These are phyloP conservation scores for Lophotriccus pileatus DNA, from an alignment of 2,797 vertebrate genomes.

Conservation along the genomic window DNA sequence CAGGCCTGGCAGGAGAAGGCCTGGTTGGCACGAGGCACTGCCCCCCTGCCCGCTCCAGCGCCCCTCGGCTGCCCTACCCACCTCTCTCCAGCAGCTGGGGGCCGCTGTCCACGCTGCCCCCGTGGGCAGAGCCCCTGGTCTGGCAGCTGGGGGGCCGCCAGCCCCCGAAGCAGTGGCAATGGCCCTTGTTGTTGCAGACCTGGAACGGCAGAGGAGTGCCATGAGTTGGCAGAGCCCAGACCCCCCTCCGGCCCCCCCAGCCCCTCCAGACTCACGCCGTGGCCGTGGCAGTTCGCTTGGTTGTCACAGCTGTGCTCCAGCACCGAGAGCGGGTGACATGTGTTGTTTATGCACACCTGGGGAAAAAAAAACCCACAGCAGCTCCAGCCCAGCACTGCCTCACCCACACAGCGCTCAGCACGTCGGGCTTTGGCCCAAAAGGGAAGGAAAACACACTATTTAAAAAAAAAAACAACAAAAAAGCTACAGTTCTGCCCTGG, in stretches of 20 bases:
- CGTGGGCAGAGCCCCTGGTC: accelerated
- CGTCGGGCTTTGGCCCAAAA: accelerated
- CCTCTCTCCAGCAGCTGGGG: accelerated
- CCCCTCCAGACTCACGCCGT: slow-evolving; percentile 70
- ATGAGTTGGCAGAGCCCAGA: accelerated
- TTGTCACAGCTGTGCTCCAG: slow-evolving; percentile 71
- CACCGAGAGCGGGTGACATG: slow-evolving; percentile 73
- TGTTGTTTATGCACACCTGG: slow-evolving; percentile 78
- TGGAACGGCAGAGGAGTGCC: neutral
- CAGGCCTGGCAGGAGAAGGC: neutral
- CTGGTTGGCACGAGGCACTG: neutral
- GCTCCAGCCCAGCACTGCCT: neutral
- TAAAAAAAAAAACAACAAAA: no score
- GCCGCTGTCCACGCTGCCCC: neutral
- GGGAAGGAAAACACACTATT: neutral
- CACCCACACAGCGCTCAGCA: accelerated
- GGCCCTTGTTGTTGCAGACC: slow-evolving; percentile 39
- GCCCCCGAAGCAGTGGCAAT: slow-evolving; percentile 26
- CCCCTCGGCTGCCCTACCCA: neutral
- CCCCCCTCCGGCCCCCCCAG: neutral
- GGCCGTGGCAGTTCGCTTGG: slow-evolving; percentile 65
- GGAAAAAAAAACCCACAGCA: neutral
- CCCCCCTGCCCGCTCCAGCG: accelerated
- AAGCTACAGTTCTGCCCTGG: neutral
- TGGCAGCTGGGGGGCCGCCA: slow-evolving; percentile 47